Evolutionary conservation across 2,888 invertebrate species (phyloP), one percentile per base, ranked within the genome.

Genomic region (Agriotes lineatus): DNA sequence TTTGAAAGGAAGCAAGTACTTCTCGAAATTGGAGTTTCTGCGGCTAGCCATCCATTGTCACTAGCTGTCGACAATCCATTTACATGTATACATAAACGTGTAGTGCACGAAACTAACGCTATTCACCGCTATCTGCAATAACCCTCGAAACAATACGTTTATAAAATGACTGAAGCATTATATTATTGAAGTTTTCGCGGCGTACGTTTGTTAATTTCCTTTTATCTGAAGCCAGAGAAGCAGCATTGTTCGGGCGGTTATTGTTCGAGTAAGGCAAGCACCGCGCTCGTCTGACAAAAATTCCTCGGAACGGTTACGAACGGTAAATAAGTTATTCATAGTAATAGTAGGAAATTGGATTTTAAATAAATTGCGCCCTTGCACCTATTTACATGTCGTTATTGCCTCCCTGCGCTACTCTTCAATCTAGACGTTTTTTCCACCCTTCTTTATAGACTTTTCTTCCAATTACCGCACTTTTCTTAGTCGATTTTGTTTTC

Each of bases 311-410:
- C 39, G 69, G 61, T 72, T 71, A 67, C 64, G 74, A 77, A 76
- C 75, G 72, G 77, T 77, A 78, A 77, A 76, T 74, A 77, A 77
- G 76, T 78, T 78, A 78, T 78, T 78, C 77, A 77, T 77, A 76
- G 78, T 75, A 74, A 79, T 76, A 76, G 78, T 77, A 74, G 73
- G 76, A 79, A 78, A 79, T 79, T 79, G 78, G 77, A 79, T 79
- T 79, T 79, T 78, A 78, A 79, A 79, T 80, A 79, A 80, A 80
- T 79, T 79, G 78, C 76, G 75, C 74, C 75, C 78, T 78, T 77
- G 78, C 77, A 77, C 76, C 77, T 77, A 80, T 80, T 80, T 80
- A 78, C 80, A 79, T 80, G 78, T 78, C 76, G 75, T 78, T 78
- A 79, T 79, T 79, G 75, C 77, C 74, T 79, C 77, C 76, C 74